Conservation (phyloP, 2,113 vertebrate genomes). For the Gymnogyps californianus region DNA sequence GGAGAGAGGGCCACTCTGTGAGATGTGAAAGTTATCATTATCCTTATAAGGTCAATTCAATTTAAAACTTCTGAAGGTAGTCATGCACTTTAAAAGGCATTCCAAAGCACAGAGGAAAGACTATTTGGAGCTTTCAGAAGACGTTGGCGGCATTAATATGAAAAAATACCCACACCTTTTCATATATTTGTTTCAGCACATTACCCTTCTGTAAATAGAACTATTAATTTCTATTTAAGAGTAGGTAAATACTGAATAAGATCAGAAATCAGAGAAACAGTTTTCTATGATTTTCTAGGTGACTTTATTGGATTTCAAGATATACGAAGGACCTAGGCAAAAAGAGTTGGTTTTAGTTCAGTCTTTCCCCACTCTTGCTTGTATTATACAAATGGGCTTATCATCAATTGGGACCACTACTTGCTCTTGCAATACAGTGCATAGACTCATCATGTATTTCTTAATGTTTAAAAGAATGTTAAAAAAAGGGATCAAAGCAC, state of each 20-base stretch:
- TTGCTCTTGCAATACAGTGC: not conserved
- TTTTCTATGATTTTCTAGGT: not conserved
- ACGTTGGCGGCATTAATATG: not conserved
- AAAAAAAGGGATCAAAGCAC: not conserved
- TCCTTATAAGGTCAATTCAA: not conserved
- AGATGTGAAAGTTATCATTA: not conserved
- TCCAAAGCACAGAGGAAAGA: not conserved
- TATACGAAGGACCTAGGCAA: not conserved
- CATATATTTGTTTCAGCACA: not conserved
- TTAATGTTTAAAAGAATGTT: not conserved
- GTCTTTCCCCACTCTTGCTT: not conserved
- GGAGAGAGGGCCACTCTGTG: not conserved
- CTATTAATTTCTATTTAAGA: not conserved
- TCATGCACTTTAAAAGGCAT: not conserved
- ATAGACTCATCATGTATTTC: not conserved
- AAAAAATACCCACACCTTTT: not conserved
- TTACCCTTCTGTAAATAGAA: not conserved
- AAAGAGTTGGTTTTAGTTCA: not conserved
- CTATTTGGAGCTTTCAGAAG: not conserved
- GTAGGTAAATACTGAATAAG: not conserved
- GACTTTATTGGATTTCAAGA: not conserved
- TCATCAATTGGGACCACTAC: not conserved
- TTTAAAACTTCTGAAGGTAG: not conserved
- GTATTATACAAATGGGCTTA: not conserved
- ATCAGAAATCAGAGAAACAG: not conserved